Evolutionary conservation across 2,797 vertebrate genomes (phyloP).

Genomic region (Enteromius mattozi): DNA sequence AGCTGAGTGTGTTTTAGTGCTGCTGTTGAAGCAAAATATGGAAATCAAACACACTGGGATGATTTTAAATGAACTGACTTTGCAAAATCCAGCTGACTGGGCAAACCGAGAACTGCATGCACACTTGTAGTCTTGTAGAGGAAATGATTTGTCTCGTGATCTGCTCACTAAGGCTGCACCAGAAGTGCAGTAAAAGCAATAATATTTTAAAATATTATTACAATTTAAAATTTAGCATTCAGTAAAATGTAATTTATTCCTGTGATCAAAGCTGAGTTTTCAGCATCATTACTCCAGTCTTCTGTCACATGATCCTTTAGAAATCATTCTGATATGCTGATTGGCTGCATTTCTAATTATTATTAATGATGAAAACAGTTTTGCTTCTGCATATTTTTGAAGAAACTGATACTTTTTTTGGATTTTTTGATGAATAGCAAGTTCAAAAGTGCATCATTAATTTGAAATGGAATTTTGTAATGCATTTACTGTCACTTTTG

Average conservation of each 20-base stretch:
- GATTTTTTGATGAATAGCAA: neutral
- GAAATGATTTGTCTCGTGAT: neutral
- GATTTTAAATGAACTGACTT: neutral
- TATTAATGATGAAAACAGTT: neutral
- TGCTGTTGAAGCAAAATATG: neutral
- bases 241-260: neutral
- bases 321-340: neutral
- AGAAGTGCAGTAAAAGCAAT: neutral
- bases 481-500: neutral
- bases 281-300: neutral
- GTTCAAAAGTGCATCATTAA: neutral
- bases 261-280: neutral
- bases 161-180: neutral
- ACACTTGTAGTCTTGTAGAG: neutral
- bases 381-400: neutral
- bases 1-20: neutral
- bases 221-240: neutral
- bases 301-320: neutral
- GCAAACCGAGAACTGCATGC: constrained; percentile 3
- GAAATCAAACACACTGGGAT: neutral
- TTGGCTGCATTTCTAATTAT: neutral
- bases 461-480: neutral
- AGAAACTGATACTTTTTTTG: neutral
- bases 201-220: neutral
- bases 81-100: constrained; percentile 20